A percentile compares a stretch with the other conserved stretches of the same genome.
phyloP scores from a whole-genome alignment of 2,888 invertebrate genomes.

The Microplitis deprimator region DNA sequence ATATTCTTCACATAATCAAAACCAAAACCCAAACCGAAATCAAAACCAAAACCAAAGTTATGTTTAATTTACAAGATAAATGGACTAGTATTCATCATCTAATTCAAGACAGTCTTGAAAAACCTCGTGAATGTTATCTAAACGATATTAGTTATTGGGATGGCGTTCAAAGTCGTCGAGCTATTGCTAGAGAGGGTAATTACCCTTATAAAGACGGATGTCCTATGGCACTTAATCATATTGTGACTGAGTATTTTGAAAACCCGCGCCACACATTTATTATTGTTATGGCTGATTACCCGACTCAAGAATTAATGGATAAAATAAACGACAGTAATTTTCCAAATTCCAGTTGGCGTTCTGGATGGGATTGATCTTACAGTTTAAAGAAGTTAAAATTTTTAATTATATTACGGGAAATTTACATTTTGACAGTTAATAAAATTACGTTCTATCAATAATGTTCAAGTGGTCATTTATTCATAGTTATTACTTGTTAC shows the following conservation, averaged over 20 bases:
- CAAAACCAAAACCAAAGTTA: too few relatives aligned
- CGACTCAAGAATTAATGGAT: not conserved
- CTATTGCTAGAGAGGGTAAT: not conserved
- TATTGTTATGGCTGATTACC: not conserved
- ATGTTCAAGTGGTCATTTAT: too few relatives aligned
- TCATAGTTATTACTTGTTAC: too few relatives aligned
- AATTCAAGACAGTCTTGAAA: not conserved
- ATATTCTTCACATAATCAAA: not conserved
- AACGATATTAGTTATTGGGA: not conserved
- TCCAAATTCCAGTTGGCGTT: not conserved
- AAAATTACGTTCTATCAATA: too few relatives aligned
- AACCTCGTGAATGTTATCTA: not conserved
- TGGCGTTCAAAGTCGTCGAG: not conserved
- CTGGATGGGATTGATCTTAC: not conserved
- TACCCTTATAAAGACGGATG: not conserved
- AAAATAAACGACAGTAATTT: not conserved
- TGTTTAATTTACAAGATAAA: not conserved
- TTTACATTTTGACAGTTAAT: too few relatives aligned
- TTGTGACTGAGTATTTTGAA: not conserved
- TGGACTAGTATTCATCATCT: not conserved
- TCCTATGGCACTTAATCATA: not conserved
- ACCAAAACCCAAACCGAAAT: too few relatives aligned
- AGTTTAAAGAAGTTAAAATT: too few relatives aligned
- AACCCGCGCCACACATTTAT: not conserved
- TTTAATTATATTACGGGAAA: too few relatives aligned